Conservation (phyloP, 2,888 invertebrate species). For the Callinectes sapidus region DNA sequence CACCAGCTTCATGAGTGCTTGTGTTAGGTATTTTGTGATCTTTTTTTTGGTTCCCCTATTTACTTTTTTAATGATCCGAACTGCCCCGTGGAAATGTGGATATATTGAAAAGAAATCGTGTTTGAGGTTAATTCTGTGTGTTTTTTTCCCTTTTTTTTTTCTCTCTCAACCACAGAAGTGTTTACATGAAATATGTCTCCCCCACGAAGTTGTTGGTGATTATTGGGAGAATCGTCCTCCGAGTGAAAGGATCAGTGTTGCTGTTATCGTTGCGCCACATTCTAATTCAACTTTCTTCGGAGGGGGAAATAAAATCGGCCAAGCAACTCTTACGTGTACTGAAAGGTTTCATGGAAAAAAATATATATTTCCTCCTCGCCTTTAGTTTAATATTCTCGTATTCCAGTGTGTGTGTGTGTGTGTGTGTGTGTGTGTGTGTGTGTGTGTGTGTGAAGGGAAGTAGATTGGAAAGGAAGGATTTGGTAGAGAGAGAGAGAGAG, state of each 20-base stretch:
- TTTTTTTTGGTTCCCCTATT: neutral
- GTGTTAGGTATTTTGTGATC: neutral
- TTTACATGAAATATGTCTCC: too few relatives aligned
- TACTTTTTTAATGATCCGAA: neutral
- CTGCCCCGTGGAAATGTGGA: too few relatives aligned
- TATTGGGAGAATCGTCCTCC: too few relatives aligned
- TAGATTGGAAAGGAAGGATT: too few relatives aligned
- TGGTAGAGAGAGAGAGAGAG: neutral
- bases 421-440: constrained; percentile 24
- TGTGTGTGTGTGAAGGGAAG: neutral
- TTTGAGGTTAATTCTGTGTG: too few relatives aligned
- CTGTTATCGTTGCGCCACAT: neutral
- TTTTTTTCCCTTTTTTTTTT: too few relatives aligned
- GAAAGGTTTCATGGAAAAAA: neutral
- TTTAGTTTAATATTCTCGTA: neutral
- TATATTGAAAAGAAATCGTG: too few relatives aligned
- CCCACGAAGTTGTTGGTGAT: too few relatives aligned
- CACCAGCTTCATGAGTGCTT: neutral
- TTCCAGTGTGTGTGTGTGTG: neutral
- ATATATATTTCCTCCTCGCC: neutral
- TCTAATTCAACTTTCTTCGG: neutral
- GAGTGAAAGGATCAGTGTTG: neutral
- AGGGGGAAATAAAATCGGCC: neutral
- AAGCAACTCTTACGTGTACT: neutral
- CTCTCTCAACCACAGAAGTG: too few relatives aligned